A percentile compares a stretch with the other conserved stretches of the same genome.
Conservation (phyloP, 1,140 invertebrate species). For the Cotesia glomerata region DNA sequence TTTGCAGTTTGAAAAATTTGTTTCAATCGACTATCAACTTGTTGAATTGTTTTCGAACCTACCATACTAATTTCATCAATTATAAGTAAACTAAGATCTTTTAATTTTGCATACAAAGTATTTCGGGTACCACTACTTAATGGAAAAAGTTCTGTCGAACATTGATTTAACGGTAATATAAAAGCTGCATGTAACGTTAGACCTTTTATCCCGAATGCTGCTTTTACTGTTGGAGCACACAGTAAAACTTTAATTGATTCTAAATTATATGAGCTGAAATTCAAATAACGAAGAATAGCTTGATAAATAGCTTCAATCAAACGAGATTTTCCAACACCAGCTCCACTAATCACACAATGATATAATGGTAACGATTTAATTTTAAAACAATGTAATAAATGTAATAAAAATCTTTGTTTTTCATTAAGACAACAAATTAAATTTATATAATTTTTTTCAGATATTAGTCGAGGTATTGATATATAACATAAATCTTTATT, state of each 20-base stretch:
- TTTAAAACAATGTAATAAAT: conserved; percentile 39
- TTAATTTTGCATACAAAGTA: conserved; percentile 32
- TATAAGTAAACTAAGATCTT: conserved; percentile 43
- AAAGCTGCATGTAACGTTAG: conserved; percentile 47
- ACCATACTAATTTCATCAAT: conserved; percentile 55
- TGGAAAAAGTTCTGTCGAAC: conserved; percentile 1
- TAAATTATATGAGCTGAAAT: not conserved
- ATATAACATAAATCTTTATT: not conserved
- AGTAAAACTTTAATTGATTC: conserved; percentile 12
- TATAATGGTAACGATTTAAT: conserved; percentile 24
- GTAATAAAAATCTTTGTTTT: conserved; percentile 25
- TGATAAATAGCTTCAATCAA: conserved; percentile 35
- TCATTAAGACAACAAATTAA: conserved; percentile 16
- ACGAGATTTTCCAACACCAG: conserved; percentile 37
- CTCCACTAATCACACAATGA: conserved; percentile 32
- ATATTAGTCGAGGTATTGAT: not conserved
- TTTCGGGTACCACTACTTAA: conserved; percentile 7
- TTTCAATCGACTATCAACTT: conserved; percentile 41
- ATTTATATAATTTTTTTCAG: not conserved
- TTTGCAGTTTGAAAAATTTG: conserved; percentile 41
- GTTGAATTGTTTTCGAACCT: conserved; percentile 32
- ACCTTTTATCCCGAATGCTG: conserved; percentile 41
- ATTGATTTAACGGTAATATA: conserved; percentile 38
- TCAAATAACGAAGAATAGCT: conserved; percentile 19
- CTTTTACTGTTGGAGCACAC: conserved; percentile 50